phyloP scores from a whole-genome alignment of 1,140 invertebrate species.

The Theocolax elegans region DNA sequence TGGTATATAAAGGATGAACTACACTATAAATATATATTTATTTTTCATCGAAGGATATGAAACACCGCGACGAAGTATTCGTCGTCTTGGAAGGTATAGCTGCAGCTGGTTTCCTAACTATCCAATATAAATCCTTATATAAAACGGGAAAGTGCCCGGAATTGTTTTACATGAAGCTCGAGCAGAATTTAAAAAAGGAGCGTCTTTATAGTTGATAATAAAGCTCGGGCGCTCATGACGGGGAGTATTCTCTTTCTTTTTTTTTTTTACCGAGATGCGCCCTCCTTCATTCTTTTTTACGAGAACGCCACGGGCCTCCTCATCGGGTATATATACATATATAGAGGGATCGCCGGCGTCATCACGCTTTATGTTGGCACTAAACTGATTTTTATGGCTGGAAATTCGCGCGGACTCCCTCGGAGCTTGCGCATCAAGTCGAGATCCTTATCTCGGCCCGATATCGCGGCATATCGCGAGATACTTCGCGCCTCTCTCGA shows the following conservation, averaged over 20 bases:
- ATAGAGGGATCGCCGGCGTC: background rate
- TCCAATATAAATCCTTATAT: no score
- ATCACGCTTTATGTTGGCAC: constrained; percentile 16
- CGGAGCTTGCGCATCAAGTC: background rate
- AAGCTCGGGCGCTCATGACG: background rate
- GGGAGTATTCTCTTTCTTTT: background rate
- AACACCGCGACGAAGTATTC: no score
- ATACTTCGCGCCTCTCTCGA: background rate
- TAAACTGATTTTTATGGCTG: constrained; percentile 37
- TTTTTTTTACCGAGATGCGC: background rate
- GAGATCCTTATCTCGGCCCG: constrained; percentile 22
- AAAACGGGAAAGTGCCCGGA: background rate
- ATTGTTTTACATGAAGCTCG: constrained; percentile 15
- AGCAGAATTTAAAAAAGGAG: background rate
- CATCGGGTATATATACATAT: background rate
- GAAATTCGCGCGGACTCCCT: constrained; percentile 13
- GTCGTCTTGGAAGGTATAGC: no score
- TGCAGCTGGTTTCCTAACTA: no score
- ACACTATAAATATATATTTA: no score
- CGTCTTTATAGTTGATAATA: constrained; percentile 15
- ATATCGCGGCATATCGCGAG: constrained; percentile 3
- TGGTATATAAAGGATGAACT: no score
- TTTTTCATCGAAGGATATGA: no score
- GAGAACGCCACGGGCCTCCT: constrained; percentile 27
- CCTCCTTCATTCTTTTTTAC: constrained; percentile 18